A percentile compares a stretch with the other conserved stretches of the same genome.
phyloP scores from a whole-genome alignment of 2,888 invertebrate genomes.

The Periphyllus acericola region DNA sequence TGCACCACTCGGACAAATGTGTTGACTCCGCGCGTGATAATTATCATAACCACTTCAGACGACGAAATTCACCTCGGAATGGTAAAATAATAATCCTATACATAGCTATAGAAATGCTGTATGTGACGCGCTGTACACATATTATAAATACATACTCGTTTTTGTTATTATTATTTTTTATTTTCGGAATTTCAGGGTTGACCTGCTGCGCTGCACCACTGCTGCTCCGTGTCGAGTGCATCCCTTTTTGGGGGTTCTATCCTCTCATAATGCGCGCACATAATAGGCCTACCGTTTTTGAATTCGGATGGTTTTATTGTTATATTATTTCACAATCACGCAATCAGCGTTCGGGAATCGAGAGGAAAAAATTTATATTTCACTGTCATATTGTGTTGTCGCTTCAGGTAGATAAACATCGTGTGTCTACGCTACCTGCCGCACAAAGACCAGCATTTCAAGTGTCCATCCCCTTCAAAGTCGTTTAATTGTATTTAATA shows the following conservation, averaged over 20 bases:
- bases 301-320: background rate
- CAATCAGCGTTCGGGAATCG: constrained; percentile 37
- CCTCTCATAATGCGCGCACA: background rate
- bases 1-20: constrained; percentile 37
- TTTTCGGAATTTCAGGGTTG: constrained; percentile 46
- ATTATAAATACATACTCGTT: background rate
- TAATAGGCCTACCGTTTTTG: constrained; percentile 29
- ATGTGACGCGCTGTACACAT: background rate
- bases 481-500: background rate
- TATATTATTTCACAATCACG: constrained; percentile 44
- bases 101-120: background rate
- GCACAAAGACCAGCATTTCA: background rate
- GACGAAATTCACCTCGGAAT: constrained; percentile 38
- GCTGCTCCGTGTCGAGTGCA: background rate
- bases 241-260: constrained; percentile 1
- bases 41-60: constrained; percentile 61
- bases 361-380: background rate
- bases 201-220: background rate
- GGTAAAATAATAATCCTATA: constrained; percentile 41
- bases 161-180: constrained; percentile 33
- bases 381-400: background rate
- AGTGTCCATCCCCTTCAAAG: constrained; percentile 26
- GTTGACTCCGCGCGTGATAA: constrained; percentile 54
- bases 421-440: constrained; percentile 28
- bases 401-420: background rate